Conservation (phyloP, 2,113 vertebrate species). For the Hemichromis elongatus region DNA sequence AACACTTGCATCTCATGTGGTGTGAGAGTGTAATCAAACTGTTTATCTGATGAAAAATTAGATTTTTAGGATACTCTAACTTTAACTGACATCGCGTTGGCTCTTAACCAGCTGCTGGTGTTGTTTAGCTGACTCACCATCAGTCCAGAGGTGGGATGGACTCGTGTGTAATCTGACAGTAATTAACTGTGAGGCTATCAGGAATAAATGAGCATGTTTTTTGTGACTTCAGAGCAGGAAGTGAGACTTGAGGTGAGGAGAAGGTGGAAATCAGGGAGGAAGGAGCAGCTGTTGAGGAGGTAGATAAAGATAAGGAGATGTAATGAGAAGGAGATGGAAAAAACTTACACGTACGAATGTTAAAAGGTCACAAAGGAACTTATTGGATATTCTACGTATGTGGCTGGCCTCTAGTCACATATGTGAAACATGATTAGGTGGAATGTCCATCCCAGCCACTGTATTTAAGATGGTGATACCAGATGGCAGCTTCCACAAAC, state of each 20-base stretch:
- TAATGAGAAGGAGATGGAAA: not conserved
- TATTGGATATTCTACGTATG: not conserved
- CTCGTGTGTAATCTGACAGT: not conserved
- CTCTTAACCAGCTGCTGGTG: not conserved
- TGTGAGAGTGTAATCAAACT: rapidly evolving
- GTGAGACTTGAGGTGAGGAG: not conserved
- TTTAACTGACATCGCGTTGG: not conserved
- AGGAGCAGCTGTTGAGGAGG: not conserved
- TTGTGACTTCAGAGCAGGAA: not conserved
- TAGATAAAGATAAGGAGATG: not conserved
- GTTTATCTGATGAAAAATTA: not conserved
- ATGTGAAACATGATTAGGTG: not conserved
- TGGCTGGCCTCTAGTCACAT: not conserved
- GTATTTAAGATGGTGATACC: not conserved
- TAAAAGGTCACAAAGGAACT: not conserved
- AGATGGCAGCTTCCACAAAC: no score
- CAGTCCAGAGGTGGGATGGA: not conserved
- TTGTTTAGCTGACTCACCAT: not conserved
- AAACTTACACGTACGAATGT: not conserved
- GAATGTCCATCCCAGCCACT: not conserved
- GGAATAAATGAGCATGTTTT: not conserved
- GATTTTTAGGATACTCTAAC: not conserved
- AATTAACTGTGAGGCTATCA: not conserved
- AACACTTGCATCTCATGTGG: not conserved
- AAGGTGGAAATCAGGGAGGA: not conserved